Evolutionary conservation across 2,797 vertebrate species (phyloP), one percentile per base, ranked within the genome.

Genomic region (Phataginus tetradactyla): DNA sequence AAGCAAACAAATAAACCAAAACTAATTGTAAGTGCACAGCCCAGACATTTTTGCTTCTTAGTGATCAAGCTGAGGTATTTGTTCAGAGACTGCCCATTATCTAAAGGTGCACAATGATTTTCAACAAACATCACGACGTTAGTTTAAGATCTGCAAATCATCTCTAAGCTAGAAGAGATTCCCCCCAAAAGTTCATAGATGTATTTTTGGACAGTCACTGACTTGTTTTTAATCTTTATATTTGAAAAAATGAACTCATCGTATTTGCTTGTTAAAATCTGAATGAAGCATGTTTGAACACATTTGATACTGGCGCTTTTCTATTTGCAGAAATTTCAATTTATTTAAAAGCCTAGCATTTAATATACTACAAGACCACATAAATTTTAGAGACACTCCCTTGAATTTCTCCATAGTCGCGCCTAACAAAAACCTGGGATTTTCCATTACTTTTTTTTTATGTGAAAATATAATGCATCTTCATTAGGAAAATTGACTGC

Each of bases 401-500:
- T 96, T 96, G 90, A 95, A 98, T 98, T 98, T 98, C 98, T 96
- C 97, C 88, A 20, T 98, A 98, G 98, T 98, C 98, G 95, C 37
- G 92, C 95, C 98, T 98, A 98, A 98, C 98, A 98, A 98, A 98
- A 98, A 98, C 96, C 97, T 92, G 94, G 98, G 97, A 98, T 98
- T 98, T 98, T 98, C 97, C 98, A 96, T 97, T 98, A 98, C 45
- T 12, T 45, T 45, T 45, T 45, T 45, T 97, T 97, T 84, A 27
- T 96, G 97, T 97, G 96, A 98, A 98, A 98, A 98, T 98, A 98
- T 97, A 98, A 97, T 97, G 98, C 97, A 98, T 99, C 98, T 98
- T 98, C 98, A 99, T 99, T 98, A 98, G 98, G 98, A 98, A 98
- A 98, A 98, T 98, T 98, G 98, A 98, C 98, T 98, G 98, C 98